Conservation (phyloP, 1,140 invertebrate species). For the Gonatopus flavifemur region DNA sequence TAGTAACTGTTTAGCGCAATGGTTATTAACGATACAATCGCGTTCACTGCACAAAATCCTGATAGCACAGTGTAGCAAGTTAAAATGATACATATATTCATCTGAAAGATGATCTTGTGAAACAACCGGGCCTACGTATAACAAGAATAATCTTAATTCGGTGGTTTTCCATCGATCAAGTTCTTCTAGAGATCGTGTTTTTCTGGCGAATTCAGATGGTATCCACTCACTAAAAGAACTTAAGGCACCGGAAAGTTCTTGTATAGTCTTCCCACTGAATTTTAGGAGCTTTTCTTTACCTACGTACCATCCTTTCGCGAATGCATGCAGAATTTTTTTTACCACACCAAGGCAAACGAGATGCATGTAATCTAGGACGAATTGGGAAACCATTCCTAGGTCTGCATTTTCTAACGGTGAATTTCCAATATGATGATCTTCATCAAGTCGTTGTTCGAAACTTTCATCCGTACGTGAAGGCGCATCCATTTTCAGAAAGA, state of each 20-base stretch:
- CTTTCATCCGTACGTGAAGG: conserved; percentile 25
- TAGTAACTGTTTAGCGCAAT: conserved; percentile 5
- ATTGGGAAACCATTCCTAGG: too few relatives aligned
- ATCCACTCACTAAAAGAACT: conserved; percentile 12
- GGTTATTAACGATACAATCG: conserved; percentile 4
- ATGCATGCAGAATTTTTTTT: conserved; percentile 38
- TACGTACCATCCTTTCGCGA: conserved; percentile 20
- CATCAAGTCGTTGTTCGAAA: conserved; percentile 32
- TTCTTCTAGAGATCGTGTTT: conserved; percentile 19
- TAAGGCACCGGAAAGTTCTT: conserved; percentile 16
- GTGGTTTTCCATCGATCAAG: conserved; percentile 39
- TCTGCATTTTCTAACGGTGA: conserved; percentile 28
- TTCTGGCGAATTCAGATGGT: conserved; percentile 29
- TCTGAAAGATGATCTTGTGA: conserved; percentile 27
- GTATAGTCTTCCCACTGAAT: neutral
- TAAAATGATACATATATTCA: conserved; percentile 32
- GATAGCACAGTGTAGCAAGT: conserved; percentile 35
- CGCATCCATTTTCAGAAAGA: conserved; percentile 25
- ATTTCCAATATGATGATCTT: conserved; percentile 38
- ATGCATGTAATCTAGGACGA: conserved; percentile 53
- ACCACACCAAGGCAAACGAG: conserved; percentile 47
- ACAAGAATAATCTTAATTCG: conserved; percentile 44
- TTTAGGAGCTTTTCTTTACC: neutral
- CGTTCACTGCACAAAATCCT: conserved; percentile 29
- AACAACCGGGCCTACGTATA: conserved; percentile 48